Percentiles rank a stretch among this genome's conserved stretches.
phyloP scores from a whole-genome alignment of 2,113 vertebrate species.

The Saccopteryx bilineata region DNA sequence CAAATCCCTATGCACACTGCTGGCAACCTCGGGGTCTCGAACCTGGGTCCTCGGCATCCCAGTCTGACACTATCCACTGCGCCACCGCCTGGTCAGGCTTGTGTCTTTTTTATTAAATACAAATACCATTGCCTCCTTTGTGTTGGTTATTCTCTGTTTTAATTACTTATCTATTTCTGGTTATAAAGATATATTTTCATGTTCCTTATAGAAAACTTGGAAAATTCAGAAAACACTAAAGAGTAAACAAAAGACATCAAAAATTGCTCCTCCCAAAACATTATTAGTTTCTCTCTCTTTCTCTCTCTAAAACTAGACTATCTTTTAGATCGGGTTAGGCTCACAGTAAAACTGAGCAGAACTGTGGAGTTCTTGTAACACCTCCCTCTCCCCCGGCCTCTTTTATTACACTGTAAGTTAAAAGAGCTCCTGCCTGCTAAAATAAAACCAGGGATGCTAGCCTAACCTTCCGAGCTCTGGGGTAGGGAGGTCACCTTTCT shows the following conservation, averaged over 20 bases:
- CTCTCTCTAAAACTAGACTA: background rate
- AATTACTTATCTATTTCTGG: background rate
- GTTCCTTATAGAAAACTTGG: background rate
- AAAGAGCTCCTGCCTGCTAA: background rate
- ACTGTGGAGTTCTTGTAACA: background rate
- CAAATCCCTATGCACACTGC: too few species aligned
- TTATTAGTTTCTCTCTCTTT: background rate
- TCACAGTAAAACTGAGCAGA: background rate
- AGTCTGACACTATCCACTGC: too few species aligned
- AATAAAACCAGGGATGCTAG: background rate
- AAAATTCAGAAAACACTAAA: background rate
- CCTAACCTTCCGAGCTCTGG: background rate
- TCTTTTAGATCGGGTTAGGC: background rate
- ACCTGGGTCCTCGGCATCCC: too few species aligned
- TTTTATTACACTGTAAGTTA: background rate
- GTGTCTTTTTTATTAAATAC: background rate
- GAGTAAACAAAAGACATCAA: background rate
- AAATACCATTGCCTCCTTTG: background rate
- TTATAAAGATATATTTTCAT: background rate
- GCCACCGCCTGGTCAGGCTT: too few species aligned
- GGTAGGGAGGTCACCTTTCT: background rate
- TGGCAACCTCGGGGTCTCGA: too few species aligned
- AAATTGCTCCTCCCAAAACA: background rate
- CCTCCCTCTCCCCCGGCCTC: background rate
- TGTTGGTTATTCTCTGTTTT: background rate